These are phyloP conservation scores for Chloroceryle inda DNA, from an alignment of 2,797 vertebrate species.

Conservation along the genomic window DNA sequence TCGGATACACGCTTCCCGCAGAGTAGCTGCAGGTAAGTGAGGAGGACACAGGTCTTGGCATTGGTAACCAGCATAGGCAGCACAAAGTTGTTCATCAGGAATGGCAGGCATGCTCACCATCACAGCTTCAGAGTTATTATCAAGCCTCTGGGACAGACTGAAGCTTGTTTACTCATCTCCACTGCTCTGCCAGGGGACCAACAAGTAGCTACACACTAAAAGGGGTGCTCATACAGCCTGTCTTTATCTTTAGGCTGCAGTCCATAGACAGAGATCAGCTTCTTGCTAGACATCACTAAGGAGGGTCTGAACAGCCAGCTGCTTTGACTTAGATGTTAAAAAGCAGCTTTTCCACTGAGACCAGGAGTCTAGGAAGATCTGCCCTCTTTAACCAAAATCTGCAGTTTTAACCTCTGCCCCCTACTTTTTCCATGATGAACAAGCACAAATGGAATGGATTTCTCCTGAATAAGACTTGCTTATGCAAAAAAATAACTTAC, in stretches of 20 bases:
- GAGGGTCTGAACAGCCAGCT: neutral
- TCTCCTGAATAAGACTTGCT: neutral
- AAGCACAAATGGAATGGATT: neutral
- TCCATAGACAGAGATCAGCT: neutral
- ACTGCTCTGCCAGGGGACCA: neutral
- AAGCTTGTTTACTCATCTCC: neutral
- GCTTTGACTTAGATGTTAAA: neutral
- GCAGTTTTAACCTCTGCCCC: neutral
- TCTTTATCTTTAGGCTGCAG: neutral
- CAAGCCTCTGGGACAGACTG: neutral
- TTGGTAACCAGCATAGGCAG: neutral
- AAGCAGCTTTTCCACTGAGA: neutral
- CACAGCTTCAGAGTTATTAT: neutral
- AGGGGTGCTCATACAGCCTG: neutral
- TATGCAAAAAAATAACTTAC: neutral
- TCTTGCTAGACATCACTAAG: neutral
- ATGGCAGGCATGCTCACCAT: neutral
- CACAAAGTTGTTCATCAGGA: neutral
- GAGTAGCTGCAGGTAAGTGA: neutral
- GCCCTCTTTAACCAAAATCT: neutral
- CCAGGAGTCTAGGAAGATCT: neutral
- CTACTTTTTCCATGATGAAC: neutral
- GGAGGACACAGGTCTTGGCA: neutral
- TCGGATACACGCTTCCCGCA: neutral
- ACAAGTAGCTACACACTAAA: neutral